Conservation (phyloP, 1,140 invertebrate species). For the Lordiphosa mommai region DNA sequence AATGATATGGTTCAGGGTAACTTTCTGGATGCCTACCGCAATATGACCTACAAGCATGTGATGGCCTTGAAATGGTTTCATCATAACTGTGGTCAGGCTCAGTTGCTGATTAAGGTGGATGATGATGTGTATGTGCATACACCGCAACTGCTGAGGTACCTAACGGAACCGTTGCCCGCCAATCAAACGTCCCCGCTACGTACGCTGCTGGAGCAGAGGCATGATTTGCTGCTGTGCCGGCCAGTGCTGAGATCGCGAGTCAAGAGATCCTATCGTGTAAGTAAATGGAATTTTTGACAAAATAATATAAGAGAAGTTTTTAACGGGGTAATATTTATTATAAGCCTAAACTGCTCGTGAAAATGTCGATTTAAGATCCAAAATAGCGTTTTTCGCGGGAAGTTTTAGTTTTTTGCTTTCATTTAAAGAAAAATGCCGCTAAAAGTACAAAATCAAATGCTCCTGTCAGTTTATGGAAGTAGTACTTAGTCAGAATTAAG, state of each 20-base stretch:
- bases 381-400: too few species aligned
- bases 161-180: slow-evolving; percentile 64
- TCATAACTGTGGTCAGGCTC: slow-evolving; percentile 85
- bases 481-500: too few species aligned
- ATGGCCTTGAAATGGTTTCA: slow-evolving; percentile 91
- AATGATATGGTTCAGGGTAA: slow-evolving; percentile 89
- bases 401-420: too few species aligned
- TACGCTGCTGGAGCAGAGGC: slow-evolving; percentile 33
- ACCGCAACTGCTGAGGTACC: slow-evolving; percentile 83
- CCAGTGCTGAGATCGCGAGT: slow-evolving; percentile 80
- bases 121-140: slow-evolving; percentile 90
- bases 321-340: too few species aligned
- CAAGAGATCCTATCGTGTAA: slow-evolving; percentile 82
- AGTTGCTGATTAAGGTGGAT: slow-evolving; percentile 88
- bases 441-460: too few species aligned
- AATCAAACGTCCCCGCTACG: slow-evolving; percentile 14
- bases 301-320: too few species aligned
- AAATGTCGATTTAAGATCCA: too few species aligned
- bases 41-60: slow-evolving; percentile 93
- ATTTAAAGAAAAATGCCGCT: too few species aligned
- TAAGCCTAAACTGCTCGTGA: too few species aligned
- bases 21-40: slow-evolving; percentile 89
- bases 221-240: slow-evolving; percentile 83
- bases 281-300: slow-evolving; percentile 16
- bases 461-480: too few species aligned